Evolutionary conservation across 2,797 vertebrate species (phyloP).

Genomic region (Arnoldichthys spilopterus): DNA sequence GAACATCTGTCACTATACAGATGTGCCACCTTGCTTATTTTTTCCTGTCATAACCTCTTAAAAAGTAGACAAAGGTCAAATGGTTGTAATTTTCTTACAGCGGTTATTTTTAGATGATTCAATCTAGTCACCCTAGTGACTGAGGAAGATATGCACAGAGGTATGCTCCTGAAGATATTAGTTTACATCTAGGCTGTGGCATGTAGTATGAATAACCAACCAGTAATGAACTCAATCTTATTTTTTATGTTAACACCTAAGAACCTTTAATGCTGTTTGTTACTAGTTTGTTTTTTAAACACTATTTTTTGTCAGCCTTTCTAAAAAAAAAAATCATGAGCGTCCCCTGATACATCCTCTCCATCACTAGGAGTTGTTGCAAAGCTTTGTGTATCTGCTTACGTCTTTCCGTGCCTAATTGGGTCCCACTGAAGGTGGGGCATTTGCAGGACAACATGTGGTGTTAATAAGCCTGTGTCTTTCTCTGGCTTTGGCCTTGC

Average conservation of each 20-base stretch:
- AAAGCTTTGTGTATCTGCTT: constrained; percentile 23
- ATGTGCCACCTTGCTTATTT: constrained; percentile 39
- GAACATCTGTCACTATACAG: constrained; percentile 29
- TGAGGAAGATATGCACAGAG: constrained; percentile 30
- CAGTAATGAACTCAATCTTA: neutral
- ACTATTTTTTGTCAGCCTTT: neutral
- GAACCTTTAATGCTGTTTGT: neutral
- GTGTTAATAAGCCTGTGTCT: constrained; percentile 43
- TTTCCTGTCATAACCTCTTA: constrained; percentile 25
- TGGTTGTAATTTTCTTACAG: constrained; percentile 42
- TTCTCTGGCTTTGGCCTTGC: constrained; percentile 28
- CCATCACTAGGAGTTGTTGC: constrained; percentile 15
- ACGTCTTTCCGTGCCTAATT: constrained; percentile 28
- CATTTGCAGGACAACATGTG: constrained; percentile 33
- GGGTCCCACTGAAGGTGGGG: constrained; percentile 43
- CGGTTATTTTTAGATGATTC: constrained; percentile 36
- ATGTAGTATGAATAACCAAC: constrained; percentile 1
- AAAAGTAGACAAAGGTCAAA: constrained; percentile 38
- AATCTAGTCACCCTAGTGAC: constrained; percentile 32
- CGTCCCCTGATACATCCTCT: neutral
- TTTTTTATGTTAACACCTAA: neutral
- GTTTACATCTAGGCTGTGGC: neutral
- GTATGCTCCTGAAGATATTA: neutral
- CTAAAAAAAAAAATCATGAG: neutral
- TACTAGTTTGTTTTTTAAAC: neutral